These are phyloP conservation scores for Stenichneumon culpator DNA, from an alignment of 2,888 invertebrate species.

Conservation along the genomic window DNA sequence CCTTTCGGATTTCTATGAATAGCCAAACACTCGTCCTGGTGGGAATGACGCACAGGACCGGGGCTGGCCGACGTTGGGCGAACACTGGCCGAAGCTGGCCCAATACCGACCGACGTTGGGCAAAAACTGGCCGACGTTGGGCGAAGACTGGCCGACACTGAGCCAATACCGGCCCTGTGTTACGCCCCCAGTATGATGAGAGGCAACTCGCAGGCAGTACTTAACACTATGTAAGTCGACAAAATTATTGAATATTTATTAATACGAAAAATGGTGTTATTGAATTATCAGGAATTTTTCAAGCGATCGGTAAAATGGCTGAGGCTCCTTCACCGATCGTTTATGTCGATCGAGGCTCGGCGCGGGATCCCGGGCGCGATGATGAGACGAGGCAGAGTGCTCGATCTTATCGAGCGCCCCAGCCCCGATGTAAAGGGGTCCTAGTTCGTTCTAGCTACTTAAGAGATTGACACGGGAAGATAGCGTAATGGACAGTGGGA, in stretches of 20 bases:
- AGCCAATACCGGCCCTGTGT: too few species aligned
- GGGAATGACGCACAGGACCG: too few species aligned
- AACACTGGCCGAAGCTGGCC: too few species aligned
- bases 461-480: constrained; percentile 84
- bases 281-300: neutral
- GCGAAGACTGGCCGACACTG: too few species aligned
- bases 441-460: constrained; percentile 83
- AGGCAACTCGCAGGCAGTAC: neutral
- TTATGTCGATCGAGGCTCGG: neutral
- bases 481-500: constrained; percentile 83
- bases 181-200: neutral
- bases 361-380: neutral
- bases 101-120: too few species aligned
- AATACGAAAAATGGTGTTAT: neutral
- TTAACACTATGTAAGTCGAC: neutral
- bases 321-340: neutral
- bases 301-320: neutral
- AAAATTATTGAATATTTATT: neutral
- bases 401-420: constrained; percentile 67
- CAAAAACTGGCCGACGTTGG: too few species aligned
- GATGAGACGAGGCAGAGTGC: constrained; percentile 44
- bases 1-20: too few species aligned
- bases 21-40: too few species aligned
- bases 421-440: constrained; percentile 66
- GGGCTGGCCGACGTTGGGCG: too few species aligned